Evolutionary conservation across 2,888 invertebrate species (phyloP), one percentile per base, ranked within the genome.

Genomic region (Chrysina gloriosa): DNA sequence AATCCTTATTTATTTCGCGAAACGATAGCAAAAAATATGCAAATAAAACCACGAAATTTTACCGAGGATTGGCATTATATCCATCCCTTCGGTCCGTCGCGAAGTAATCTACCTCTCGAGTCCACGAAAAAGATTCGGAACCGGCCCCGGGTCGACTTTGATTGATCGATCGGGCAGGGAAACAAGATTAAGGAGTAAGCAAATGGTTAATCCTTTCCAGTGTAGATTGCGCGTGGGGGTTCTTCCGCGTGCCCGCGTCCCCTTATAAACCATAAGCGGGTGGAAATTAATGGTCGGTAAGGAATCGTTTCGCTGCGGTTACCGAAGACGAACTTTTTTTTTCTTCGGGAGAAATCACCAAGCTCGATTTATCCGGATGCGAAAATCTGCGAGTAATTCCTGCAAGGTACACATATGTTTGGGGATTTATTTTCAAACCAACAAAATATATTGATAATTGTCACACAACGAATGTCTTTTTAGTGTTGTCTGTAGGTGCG

Each of bases 121-220:
- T 58, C 42, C 58, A 14, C 58, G 25, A 25, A 31, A 39, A 58
- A 39, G 58, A 58, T 39, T 58, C 58, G 39, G 27, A 14, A 27
- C 39, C 36, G 58, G 9, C 7, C 27, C 39, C 25, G 39, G 39
- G 39, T 58, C 23, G 58, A 58, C 58, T 58, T 58, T 58, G 58
- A 58, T 58, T 58, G 58, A 58, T 58, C 42, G 58, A 58, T 58
- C 39, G 25, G 39, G 39, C 11, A 58, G 39, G 39, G 58, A 58
- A 58, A 58, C 58, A 58, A 58, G 58, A 58, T 58, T 58, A 58
- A 58, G 58, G 58, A 58, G 58, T 58, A 58, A 58, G 58, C 58
- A 58, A 58, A 58, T 39, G 58, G 58, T 39, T 58, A 58, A 58
- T 58, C 58, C 58, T 58, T 58, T 58, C 58, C 58, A 39, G 36